Evolutionary conservation across 2,797 vertebrate genomes (phyloP).

Genomic region (Sebastes taczanowskii): DNA sequence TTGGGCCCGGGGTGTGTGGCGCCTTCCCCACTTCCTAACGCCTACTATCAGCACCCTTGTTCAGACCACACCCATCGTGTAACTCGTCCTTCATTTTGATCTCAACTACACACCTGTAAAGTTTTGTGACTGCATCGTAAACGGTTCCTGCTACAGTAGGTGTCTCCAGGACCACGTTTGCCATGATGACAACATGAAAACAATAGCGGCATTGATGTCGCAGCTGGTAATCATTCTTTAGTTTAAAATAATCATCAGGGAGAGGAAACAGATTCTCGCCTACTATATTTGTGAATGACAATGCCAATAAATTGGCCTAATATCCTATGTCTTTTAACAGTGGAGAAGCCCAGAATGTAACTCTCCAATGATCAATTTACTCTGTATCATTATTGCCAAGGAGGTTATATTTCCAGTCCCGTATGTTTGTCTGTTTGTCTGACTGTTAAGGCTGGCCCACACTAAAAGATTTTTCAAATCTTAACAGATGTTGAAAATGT

Average conservation of each 20-base stretch:
- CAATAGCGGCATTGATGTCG: too few species aligned
- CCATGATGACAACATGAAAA: too few species aligned
- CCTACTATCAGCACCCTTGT: neutral
- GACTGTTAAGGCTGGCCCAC: neutral
- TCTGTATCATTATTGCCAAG: neutral
- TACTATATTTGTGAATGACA: too few species aligned
- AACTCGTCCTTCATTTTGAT: neutral
- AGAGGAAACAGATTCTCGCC: too few species aligned
- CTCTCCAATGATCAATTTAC: neutral
- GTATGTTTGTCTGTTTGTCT: neutral
- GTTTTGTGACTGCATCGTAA: neutral
- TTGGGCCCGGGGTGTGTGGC: neutral
- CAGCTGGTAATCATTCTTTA: too few species aligned
- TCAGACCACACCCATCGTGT: neutral
- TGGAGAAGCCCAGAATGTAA: too few species aligned
- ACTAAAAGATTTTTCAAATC: too few species aligned
- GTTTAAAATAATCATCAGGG: too few species aligned
- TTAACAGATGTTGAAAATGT: too few species aligned
- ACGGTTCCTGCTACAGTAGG: neutral
- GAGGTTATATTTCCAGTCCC: neutral
- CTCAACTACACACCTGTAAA: neutral
- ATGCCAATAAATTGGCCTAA: too few species aligned
- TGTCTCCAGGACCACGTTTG: too few species aligned
- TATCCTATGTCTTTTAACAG: too few species aligned
- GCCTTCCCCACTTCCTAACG: neutral